Evolutionary conservation across 1,140 invertebrate genomes (phyloP).

Genomic region (Rhopalosiphum maidis): DNA sequence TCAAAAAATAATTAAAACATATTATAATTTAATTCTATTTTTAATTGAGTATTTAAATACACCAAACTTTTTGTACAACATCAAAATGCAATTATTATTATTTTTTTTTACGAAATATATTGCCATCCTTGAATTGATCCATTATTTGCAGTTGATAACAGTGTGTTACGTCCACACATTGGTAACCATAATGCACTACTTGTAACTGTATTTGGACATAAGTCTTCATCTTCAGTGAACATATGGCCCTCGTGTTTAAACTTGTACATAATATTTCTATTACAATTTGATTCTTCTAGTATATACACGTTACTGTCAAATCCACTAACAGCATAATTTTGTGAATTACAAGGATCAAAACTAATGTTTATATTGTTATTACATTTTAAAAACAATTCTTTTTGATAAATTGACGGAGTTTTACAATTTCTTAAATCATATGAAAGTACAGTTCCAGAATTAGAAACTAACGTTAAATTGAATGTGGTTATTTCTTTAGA

Average conservation of each 20-base stretch:
- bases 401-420: slow-evolving; percentile 12
- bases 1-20: neutral
- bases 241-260: slow-evolving; percentile 58
- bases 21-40: neutral
- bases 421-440: slow-evolving; percentile 41
- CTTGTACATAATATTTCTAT: neutral
- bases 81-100: neutral
- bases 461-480: slow-evolving; percentile 37
- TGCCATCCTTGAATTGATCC: slow-evolving; percentile 58
- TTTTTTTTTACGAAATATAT: slow-evolving; percentile 41
- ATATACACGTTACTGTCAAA: slow-evolving; percentile 58
- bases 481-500: slow-evolving; percentile 24
- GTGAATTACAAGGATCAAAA: slow-evolving; percentile 16
- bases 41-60: neutral
- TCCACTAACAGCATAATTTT: slow-evolving; percentile 31
- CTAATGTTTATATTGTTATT: slow-evolving; percentile 6
- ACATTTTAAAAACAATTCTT: slow-evolving; percentile 20
- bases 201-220: slow-evolving; percentile 36
- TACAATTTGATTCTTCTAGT: neutral
- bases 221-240: slow-evolving; percentile 33
- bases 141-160: slow-evolving; percentile 46
- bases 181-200: slow-evolving; percentile 53
- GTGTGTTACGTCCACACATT: slow-evolving; percentile 31
- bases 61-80: neutral
- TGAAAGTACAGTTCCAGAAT: neutral